A percentile compares a stretch with the other conserved stretches of the same genome.
These are phyloP conservation scores for Hyles euphorbiae DNA, from an alignment of 1,140 invertebrate species.

Conservation along the genomic window DNA sequence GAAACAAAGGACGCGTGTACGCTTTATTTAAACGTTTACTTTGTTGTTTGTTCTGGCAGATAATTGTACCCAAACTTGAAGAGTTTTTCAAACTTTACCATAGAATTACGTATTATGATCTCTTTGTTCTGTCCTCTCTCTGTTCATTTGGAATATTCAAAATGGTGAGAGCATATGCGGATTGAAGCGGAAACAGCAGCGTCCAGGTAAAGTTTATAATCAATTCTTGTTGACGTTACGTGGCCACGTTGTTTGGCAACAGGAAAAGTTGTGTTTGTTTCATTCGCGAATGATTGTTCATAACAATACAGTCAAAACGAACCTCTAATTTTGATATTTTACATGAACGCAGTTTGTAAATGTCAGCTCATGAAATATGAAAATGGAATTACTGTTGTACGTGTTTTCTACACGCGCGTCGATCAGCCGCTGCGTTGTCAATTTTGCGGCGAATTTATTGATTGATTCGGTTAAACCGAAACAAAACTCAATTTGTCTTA, in stretches of 20 bases:
- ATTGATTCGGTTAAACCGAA: conserved; percentile 22
- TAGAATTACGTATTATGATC: not conserved
- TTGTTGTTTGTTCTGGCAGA: conserved; percentile 17
- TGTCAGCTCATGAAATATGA: conserved; percentile 2
- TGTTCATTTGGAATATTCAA: not conserved
- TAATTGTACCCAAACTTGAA: not conserved
- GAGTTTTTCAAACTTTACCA: not conserved
- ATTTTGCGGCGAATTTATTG: conserved; percentile 23
- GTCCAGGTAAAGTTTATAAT: conserved; percentile 42
- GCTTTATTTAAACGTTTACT: conserved; percentile 19
- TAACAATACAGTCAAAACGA: conserved; percentile 10
- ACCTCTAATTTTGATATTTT: conserved; percentile 18
- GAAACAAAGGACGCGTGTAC: conserved; percentile 31
- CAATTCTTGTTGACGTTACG: conserved; percentile 37
- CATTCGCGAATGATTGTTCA: conserved; percentile 1
- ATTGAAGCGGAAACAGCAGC: not conserved
- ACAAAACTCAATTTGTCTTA: conserved; percentile 26
- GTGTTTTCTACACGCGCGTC: conserved; percentile 3
- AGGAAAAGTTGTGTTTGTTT: conserved; percentile 30
- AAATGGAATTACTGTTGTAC: not conserved
- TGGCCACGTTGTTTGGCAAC: conserved; percentile 40
- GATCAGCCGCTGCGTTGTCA: conserved; percentile 13
- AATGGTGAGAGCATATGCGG: conserved; percentile 9
- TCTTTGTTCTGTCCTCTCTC: too few relatives aligned
- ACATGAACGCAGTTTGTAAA: conserved; percentile 13